Evolutionary conservation across 2,113 vertebrate species (phyloP).

Genomic region (Chelonoidis abingdonii): DNA sequence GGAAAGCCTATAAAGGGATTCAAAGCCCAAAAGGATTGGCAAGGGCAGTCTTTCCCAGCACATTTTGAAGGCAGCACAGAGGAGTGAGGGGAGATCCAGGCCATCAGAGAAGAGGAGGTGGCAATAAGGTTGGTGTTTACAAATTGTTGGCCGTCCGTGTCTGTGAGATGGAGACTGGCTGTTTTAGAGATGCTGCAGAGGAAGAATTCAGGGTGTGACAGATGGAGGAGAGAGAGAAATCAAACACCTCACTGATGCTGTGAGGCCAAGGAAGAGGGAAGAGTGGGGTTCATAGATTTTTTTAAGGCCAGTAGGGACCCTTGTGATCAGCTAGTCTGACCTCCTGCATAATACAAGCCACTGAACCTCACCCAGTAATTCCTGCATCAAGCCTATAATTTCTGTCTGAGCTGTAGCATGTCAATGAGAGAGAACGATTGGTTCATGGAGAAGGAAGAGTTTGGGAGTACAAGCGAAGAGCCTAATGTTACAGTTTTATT

Average conservation of each 20-base stretch:
- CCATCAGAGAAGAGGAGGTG: neutral
- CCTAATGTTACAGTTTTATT: neutral
- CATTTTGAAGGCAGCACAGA: neutral
- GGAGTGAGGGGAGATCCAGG: neutral
- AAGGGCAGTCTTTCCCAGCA: neutral
- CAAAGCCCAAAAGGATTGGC: neutral
- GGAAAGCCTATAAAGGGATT: neutral
- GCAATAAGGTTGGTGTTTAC: neutral
- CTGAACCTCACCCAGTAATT: neutral
- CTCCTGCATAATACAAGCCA: neutral
- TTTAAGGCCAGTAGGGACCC: neutral
- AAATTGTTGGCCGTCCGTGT: neutral
- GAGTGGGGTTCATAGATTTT: neutral
- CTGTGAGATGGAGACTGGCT: accelerated
- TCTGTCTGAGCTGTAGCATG: neutral
- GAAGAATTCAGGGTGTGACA: neutral
- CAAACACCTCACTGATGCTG: neutral
- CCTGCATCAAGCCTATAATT: neutral
- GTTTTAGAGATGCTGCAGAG: neutral
- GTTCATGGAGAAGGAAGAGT: neutral
- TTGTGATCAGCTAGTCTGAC: neutral
- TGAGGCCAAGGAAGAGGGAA: neutral
- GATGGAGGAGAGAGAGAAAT: neutral
- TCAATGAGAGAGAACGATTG: neutral
- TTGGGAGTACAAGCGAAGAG: neutral